Base-by-base conservation (phyloP, 1,140 invertebrate species). In the Linepithema humile region DNA sequence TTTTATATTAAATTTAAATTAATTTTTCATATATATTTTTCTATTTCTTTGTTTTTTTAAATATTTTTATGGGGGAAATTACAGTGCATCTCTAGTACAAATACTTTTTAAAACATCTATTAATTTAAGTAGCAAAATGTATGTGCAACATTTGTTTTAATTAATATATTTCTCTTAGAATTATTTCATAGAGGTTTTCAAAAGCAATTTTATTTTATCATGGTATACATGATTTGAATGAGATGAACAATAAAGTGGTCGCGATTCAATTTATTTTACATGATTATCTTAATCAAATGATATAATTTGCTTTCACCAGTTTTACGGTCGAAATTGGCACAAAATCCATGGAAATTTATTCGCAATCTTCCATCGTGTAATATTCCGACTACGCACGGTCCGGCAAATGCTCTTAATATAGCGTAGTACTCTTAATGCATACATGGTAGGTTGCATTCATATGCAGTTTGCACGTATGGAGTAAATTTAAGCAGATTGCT, bases 391-490 rank as follows among this genome's bases (percentile, higher is more conserved):
- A 29, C 15, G 32, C 45, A n/a, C 5, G 23, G 74, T 40, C 17
- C 40, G 32, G 35, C 6, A 20, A n/a, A n/a, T 69, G 2, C 9
- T 67, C 23, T 45, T 74, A 74, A 59, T 45, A 29, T 10, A 15
- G 17, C n/a, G n/a, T n/a, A 26, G 32, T 55, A 78, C 35, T 67
- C 35, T 78, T 78, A 78, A 55, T 53, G 45, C 32, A 12, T 17
- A 53, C 12, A 17, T 53, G 10, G 23, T 67, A 78, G 45, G 45
- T 62, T 53, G 32, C 75, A 53, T 78, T 67, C 48, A 53, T 78
- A 78, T 67, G 75, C 62, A 40, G 62, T 67, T 69, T 78, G 60
- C 75, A 29, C 23, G 20, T 53, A 53, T 38, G 32, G 9, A 67
- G 60, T 67, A 67, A 78, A 78, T 78, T 74, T 17, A 48, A 60